These are phyloP conservation scores for Aphaenogaster floridana DNA, from an alignment of 1,140 invertebrate species.

Conservation along the genomic window DNA sequence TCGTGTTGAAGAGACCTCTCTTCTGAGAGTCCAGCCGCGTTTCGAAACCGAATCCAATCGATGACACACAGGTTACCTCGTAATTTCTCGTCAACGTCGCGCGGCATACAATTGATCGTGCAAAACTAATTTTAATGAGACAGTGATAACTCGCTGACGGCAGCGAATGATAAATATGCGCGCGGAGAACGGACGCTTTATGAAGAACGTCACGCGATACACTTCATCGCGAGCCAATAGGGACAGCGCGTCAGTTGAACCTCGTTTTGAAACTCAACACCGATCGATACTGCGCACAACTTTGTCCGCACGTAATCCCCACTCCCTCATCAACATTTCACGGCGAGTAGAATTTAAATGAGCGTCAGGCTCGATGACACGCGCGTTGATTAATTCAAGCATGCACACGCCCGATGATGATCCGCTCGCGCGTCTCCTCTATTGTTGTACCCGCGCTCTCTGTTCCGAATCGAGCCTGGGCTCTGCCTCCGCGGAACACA, in stretches of 20 bases:
- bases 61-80: neutral
- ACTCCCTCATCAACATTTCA: slow-evolving; percentile 49
- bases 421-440: slow-evolving; percentile 3
- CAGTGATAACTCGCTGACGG: slow-evolving; percentile 50
- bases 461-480: neutral
- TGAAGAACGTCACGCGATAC: slow-evolving; percentile 54
- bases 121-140: slow-evolving; percentile 53
- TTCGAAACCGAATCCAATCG: neutral
- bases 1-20: neutral
- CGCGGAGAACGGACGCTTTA: slow-evolving; percentile 25
- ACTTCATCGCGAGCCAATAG: neutral
- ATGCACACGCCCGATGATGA: slow-evolving; percentile 21
- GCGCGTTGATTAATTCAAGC: slow-evolving; percentile 61
- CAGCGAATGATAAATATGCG: slow-evolving; percentile 35
- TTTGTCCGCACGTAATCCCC: slow-evolving; percentile 21
- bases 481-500: neutral
- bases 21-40: no score
- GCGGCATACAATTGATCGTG: slow-evolving; percentile 19
- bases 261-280: slow-evolving; percentile 60
- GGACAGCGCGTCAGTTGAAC: slow-evolving; percentile 34
- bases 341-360: slow-evolving; percentile 59
- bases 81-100: neutral
- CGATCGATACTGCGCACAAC: slow-evolving; percentile 34
- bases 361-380: slow-evolving; percentile 42
- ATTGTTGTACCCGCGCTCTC: neutral